phyloP scores from a whole-genome alignment of 2,888 invertebrate species.

The Candidula unifasciata region DNA sequence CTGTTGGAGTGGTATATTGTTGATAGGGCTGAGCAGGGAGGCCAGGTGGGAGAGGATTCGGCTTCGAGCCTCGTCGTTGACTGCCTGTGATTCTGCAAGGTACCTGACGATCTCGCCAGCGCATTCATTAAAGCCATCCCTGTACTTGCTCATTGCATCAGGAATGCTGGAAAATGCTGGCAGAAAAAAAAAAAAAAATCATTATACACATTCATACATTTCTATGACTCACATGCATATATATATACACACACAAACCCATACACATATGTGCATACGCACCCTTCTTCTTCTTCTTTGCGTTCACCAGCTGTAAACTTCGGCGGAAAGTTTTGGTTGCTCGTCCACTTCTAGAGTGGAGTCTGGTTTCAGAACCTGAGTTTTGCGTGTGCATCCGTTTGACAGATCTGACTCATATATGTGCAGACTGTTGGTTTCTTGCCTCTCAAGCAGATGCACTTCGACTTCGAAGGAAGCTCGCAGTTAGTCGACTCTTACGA shows the following conservation, averaged over 20 bases:
- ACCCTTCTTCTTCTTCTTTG: too few relatives aligned
- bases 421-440: too few relatives aligned
- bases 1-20: conserved; percentile 42
- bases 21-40: conserved; percentile 56
- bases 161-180: conserved; percentile 73
- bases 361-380: too few relatives aligned
- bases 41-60: conserved; percentile 68
- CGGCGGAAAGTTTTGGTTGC: too few relatives aligned
- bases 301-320: too few relatives aligned
- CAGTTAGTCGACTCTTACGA: too few relatives aligned
- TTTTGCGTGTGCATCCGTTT: too few relatives aligned
- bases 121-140: conserved; percentile 72
- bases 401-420: too few relatives aligned
- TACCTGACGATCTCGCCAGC: conserved; percentile 69
- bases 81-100: conserved; percentile 60
- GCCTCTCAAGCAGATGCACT: too few relatives aligned
- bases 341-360: too few relatives aligned
- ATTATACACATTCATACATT: background rate
- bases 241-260: background rate
- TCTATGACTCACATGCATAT: background rate
- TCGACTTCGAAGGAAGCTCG: too few relatives aligned
- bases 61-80: conserved; percentile 63
- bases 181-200: background rate
- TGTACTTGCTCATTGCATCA: conserved; percentile 80
- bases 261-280: background rate